Conservation (phyloP, 1,140 invertebrate species). For the Acyrthosiphon pisum region DNA sequence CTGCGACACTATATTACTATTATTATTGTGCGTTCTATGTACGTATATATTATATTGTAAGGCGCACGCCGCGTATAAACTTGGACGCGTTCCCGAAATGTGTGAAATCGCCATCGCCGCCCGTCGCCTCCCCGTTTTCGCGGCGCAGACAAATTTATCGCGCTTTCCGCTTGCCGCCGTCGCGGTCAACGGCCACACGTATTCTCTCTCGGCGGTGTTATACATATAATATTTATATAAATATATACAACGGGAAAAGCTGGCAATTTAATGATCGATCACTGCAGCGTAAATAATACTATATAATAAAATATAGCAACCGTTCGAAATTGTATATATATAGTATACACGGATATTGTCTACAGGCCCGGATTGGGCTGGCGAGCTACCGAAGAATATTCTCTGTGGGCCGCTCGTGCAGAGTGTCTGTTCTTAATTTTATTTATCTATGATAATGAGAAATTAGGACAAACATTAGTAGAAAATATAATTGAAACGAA, state of each 20-base stretch:
- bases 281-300: too few species aligned
- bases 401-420: too few species aligned
- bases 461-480: too few species aligned
- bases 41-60: not conserved
- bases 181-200: constrained; percentile 39
- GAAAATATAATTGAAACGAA: too few species aligned
- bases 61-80: not conserved
- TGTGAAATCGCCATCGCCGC: not conserved
- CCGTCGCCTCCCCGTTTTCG: not conserved
- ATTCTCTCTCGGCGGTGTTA: not conserved
- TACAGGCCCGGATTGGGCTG: too few species aligned
- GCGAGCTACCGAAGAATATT: too few species aligned
- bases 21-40: constrained; percentile 3
- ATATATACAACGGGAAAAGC: not conserved
- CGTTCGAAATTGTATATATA: too few species aligned
- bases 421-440: too few species aligned
- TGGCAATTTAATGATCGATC: not conserved
- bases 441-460: too few species aligned
- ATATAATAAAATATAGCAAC: not conserved
- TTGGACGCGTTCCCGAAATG: constrained; percentile 44
- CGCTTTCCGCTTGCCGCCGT: not conserved
- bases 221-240: not conserved
- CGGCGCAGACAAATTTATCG: constrained; percentile 50
- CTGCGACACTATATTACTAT: not conserved
- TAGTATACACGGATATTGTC: too few species aligned